phyloP scores from a whole-genome alignment of 2,113 vertebrate species.

The Semnopithecus entellus region DNA sequence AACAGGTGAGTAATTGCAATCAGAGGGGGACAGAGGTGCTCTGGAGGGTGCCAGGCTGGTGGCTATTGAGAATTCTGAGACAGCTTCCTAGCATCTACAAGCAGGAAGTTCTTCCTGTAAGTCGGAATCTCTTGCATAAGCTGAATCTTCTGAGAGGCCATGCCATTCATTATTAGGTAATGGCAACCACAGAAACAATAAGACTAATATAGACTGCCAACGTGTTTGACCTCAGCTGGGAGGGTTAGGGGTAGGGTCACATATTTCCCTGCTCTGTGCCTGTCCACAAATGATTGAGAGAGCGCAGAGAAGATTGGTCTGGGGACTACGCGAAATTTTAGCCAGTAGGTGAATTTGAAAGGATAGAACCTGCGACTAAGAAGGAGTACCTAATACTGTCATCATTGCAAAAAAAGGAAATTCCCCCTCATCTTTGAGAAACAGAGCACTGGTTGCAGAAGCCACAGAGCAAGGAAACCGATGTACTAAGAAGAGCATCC shows the following conservation, averaged over 20 bases:
- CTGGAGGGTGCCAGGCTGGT: not conserved
- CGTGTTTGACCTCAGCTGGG: not conserved
- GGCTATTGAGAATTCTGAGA: not conserved
- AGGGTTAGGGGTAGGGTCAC: not conserved
- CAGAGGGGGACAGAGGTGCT: not conserved
- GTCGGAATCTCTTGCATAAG: not conserved
- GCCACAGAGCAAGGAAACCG: not conserved
- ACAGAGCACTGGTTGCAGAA: rapidly evolving
- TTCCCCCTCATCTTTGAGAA: not conserved
- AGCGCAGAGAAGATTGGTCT: not conserved
- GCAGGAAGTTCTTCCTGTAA: not conserved
- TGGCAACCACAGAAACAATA: not conserved
- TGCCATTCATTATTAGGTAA: not conserved
- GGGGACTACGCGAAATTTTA: not conserved
- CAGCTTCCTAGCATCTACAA: not conserved
- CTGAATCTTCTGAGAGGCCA: not conserved
- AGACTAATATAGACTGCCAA: not conserved
- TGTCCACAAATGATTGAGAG: rapidly evolving
- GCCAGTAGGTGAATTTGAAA: not conserved
- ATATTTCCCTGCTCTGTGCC: not conserved
- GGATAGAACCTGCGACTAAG: not conserved
- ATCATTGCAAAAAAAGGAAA: not conserved
- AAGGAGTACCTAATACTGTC: not conserved
- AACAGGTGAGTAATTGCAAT: not conserved
- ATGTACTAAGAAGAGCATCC: rapidly evolving